Conservation (phyloP, 2,888 invertebrate genomes). For the Hymenopus coronatus region DNA sequence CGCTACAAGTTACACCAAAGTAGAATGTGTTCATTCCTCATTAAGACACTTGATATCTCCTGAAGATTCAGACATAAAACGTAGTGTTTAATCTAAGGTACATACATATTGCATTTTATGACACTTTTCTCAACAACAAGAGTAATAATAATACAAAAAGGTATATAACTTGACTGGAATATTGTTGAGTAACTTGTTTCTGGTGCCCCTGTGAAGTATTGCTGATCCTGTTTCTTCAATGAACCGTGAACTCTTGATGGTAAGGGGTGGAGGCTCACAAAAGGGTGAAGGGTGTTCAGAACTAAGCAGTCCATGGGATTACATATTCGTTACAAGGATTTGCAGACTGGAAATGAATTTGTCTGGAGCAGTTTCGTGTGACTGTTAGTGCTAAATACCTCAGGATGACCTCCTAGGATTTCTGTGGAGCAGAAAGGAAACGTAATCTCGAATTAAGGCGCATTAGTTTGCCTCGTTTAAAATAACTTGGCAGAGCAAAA, state of each 20-base stretch:
- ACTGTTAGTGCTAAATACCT: background rate
- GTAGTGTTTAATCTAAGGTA: too few species aligned
- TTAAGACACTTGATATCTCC: too few species aligned
- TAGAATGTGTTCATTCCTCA: too few species aligned
- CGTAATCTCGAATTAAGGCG: background rate
- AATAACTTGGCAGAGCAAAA: background rate
- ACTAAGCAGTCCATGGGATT: background rate
- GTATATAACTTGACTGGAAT: too few species aligned
- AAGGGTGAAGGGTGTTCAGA: background rate
- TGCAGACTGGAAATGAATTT: background rate
- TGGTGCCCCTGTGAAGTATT: background rate
- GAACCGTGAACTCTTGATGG: background rate
- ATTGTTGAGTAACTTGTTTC: background rate
- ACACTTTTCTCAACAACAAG: too few species aligned
- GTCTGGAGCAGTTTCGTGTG: background rate
- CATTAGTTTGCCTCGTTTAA: background rate
- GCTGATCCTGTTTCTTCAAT: background rate
- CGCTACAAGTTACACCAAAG: background rate
- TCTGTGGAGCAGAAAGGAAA: background rate
- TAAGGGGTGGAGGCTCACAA: background rate
- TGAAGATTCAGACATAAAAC: too few species aligned
- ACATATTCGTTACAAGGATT: background rate
- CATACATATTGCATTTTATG: too few species aligned
- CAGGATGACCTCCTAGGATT: background rate
- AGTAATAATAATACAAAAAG: too few species aligned